These are phyloP conservation scores for Terrapene triunguis DNA, from an alignment of 2,113 vertebrate species.

Conservation along the genomic window DNA sequence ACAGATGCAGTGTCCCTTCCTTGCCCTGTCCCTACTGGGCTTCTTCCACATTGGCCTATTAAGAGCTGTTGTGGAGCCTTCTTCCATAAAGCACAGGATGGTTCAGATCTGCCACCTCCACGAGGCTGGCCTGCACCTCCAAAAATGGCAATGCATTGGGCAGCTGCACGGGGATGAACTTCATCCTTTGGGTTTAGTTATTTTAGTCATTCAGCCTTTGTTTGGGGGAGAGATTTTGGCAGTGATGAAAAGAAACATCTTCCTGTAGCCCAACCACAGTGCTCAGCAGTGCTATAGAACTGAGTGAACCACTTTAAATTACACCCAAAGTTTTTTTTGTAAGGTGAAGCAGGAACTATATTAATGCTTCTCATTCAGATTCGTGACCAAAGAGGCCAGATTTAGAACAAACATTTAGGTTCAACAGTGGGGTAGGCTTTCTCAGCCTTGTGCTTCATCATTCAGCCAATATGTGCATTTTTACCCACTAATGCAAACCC, in stretches of 20 bases:
- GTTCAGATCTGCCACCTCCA: not conserved
- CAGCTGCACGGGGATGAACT: not conserved
- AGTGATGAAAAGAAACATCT: not conserved
- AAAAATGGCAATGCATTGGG: not conserved
- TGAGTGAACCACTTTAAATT: too few species aligned
- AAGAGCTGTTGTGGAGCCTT: not conserved
- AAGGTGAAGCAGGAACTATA: too few species aligned
- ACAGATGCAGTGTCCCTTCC: accelerated
- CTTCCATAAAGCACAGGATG: not conserved
- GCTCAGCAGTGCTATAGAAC: too few species aligned
- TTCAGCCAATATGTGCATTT: too few species aligned
- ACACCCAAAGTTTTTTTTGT: too few species aligned
- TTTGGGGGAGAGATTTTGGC: not conserved
- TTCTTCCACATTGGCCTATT: not conserved
- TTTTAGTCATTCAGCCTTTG: not conserved
- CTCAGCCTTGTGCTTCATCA: too few species aligned
- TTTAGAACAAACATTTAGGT: too few species aligned
- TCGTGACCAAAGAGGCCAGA: too few species aligned
- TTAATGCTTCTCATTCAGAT: too few species aligned
- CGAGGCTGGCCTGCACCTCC: accelerated
- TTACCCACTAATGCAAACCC: too few species aligned
- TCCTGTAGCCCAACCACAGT: not conserved
- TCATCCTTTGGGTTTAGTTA: not conserved
- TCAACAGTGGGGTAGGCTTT: too few species aligned
- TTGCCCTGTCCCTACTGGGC: not conserved